Evolutionary conservation across 2,797 vertebrate genomes (phyloP).

Genomic region (Pseudocheirus occidentalis): DNA sequence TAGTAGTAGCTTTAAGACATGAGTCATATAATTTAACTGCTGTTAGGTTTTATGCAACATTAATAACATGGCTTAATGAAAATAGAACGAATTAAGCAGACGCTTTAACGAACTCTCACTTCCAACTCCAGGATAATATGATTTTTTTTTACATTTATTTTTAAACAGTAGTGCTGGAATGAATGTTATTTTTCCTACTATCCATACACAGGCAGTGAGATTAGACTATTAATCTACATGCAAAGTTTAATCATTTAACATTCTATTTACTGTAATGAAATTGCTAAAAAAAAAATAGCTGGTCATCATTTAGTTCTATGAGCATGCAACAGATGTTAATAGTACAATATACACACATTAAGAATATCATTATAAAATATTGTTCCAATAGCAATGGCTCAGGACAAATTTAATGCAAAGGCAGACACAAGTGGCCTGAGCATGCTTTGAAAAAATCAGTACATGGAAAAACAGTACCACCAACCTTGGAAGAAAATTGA

Average conservation of each 20-base stretch:
- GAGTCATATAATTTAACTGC: conserved; percentile 69
- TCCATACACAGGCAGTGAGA: conserved; percentile 90
- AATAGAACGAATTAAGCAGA: conserved; percentile 66
- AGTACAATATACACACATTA: conserved; percentile 78
- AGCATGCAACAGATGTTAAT: conserved; percentile 86
- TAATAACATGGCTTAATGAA: conserved; percentile 53
- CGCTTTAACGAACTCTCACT: conserved; percentile 73
- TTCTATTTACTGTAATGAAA: conserved; percentile 68
- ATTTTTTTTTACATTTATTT: conserved; percentile 77
- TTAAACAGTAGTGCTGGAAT: conserved; percentile 78
- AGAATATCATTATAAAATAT: conserved; percentile 99
- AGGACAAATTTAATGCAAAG: conserved; percentile 97
- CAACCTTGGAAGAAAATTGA: conserved; percentile 97
- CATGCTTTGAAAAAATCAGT: conserved; percentile 89
- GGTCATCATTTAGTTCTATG: conserved; percentile 77
- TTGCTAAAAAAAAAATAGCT: conserved; percentile 61
- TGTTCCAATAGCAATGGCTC: conserved; percentile 91
- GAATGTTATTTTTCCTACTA: conserved; percentile 84
- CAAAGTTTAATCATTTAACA: conserved; percentile 75
- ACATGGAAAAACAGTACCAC: conserved; percentile 93
- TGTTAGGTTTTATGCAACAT: conserved; percentile 72
- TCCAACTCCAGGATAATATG: conserved; percentile 79
- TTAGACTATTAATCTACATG: conserved; percentile 86
- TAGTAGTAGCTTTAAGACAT: conserved; percentile 69
- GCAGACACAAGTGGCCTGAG: conserved; percentile 95